Evolutionary conservation across 2,113 vertebrate species (phyloP), one percentile per base, ranked within the genome.

Genomic region (Syngnathoides biaculeatus): DNA sequence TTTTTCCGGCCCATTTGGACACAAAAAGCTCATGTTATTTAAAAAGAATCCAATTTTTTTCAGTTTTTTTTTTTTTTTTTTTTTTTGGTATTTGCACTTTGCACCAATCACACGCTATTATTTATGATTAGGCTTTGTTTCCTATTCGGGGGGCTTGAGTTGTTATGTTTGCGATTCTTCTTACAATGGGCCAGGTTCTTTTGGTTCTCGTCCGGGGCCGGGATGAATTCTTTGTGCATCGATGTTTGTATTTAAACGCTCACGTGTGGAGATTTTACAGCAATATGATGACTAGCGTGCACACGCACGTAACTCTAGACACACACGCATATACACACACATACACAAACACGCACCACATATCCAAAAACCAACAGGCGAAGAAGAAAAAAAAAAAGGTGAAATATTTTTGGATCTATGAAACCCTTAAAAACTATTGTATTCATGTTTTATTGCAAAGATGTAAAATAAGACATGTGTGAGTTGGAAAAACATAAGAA

Each of bases 371-470:
- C 12, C n/a, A 12, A 62, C 22, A 65, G 48, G 26, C 11, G 24
- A 24, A 64, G 15, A 50, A 65, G 30, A 5, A 65, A 65, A 69
- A 65, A 65, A 69, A 80, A 86, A 89, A 89, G 93, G 93, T 95
- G 92, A 94, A 93, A 94, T 96, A 98, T 99, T 98, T 92, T 98
- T 96, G 94, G 94, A 95, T 95, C 94, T 95, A 95, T 95, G 93
- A 94, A 98, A 96, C 94, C 94, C 94, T 95, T 95, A 93, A 94
- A 93, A 94, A 95, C 94, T 96, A 95, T 96, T 95, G 94, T 96
- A 97, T 95, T 94, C 95, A 95, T 95, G 94, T 98, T 98, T 98
- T 96, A 95, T 95, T 96, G 94, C 95, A 96, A 95, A 97, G 92
- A 96, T 98, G 95, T 98, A 97, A 98, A 96, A 95, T 96, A 98